Percentiles rank a stretch among this genome's conserved stretches.
phyloP scores from a whole-genome alignment of 2,797 vertebrate species.

The Lacerta agilis region DNA sequence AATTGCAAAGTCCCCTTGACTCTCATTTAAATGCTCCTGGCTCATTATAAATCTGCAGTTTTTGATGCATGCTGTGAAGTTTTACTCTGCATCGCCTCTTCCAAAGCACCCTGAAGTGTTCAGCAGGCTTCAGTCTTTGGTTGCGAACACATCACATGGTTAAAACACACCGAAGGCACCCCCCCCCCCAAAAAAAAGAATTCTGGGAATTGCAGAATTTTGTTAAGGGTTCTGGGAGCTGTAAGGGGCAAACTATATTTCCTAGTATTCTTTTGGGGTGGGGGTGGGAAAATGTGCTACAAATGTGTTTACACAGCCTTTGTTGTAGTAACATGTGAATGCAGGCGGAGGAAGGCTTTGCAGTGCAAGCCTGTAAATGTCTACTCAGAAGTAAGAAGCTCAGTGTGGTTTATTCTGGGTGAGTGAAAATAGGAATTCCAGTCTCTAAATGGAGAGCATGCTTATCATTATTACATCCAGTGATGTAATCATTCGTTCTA shows the following conservation, averaged over 20 bases:
- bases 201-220: not conserved
- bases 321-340: slow-evolving; percentile 49
- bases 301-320: slow-evolving; percentile 32
- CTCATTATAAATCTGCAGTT: slow-evolving; percentile 56
- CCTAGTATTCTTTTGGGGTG: too few relatives aligned
- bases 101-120: slow-evolving; percentile 44
- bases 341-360: not conserved
- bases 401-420: too few relatives aligned
- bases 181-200: not conserved
- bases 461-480: slow-evolving; percentile 57
- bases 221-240: not conserved
- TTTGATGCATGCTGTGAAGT: slow-evolving; percentile 55
- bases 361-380: not conserved
- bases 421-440: not conserved
- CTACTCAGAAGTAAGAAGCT: too few relatives aligned
- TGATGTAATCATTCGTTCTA: slow-evolving; percentile 40
- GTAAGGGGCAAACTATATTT: not conserved
- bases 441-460: slow-evolving; percentile 34
- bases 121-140: slow-evolving; percentile 20
- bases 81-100: slow-evolving; percentile 44
- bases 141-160: too few relatives aligned
- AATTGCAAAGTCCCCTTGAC: slow-evolving; percentile 72
- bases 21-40: slow-evolving; percentile 68
- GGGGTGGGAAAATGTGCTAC: too few relatives aligned
- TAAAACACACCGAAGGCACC: too few relatives aligned